Evolutionary conservation across 2,888 invertebrate genomes (phyloP).

Genomic region (Phragmatobia fuliginosa): DNA sequence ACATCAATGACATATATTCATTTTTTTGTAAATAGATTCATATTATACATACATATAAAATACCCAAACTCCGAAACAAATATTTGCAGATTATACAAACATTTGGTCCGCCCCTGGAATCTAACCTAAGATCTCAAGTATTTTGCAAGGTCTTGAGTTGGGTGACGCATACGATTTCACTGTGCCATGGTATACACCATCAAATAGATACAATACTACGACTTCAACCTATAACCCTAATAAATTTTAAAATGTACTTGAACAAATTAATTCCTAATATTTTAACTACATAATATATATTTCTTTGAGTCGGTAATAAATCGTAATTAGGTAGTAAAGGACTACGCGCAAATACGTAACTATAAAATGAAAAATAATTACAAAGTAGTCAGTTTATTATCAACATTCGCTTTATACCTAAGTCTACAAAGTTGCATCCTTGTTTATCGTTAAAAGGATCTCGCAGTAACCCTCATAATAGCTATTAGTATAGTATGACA

Average conservation of each 20-base stretch:
- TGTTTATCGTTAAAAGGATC: slow-evolving; percentile 58
- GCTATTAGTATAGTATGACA: slow-evolving; percentile 62
- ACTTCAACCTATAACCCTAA: too few relatives aligned
- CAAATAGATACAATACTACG: not conserved
- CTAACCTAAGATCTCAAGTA: too few relatives aligned
- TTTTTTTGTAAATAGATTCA: too few relatives aligned
- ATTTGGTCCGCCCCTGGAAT: too few relatives aligned
- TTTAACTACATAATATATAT: not conserved
- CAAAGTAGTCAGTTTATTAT: not conserved
- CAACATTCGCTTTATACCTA: slow-evolving; percentile 38
- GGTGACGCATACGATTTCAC: too few relatives aligned
- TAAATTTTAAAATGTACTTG: too few relatives aligned
- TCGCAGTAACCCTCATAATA: slow-evolving; percentile 63
- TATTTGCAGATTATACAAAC: too few relatives aligned
- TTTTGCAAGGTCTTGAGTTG: too few relatives aligned
- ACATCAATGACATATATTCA: too few relatives aligned
- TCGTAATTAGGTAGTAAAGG: not conserved
- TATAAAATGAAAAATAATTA: not conserved
- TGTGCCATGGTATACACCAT: too few relatives aligned
- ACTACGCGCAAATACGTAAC: not conserved
- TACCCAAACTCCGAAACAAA: too few relatives aligned
- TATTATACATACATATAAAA: too few relatives aligned
- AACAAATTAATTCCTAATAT: not conserved
- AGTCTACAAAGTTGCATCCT: slow-evolving; percentile 14
- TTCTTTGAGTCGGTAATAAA: not conserved